phyloP scores from a whole-genome alignment of 2,888 invertebrate species.

The Rhopalosiphum nymphaeae region DNA sequence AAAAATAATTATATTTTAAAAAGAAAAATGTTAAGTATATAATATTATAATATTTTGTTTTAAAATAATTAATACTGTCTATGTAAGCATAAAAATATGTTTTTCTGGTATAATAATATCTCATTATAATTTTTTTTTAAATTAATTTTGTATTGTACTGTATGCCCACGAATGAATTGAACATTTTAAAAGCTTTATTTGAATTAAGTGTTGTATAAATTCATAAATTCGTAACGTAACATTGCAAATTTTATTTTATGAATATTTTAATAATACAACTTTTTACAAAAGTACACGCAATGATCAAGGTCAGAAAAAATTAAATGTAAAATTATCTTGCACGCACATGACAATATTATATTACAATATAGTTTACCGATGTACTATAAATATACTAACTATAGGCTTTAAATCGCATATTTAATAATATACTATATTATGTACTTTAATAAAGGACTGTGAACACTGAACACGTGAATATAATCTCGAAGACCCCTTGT shows the following conservation, averaged over 20 bases:
- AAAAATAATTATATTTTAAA: not conserved
- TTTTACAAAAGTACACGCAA: not conserved
- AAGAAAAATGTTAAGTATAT: not conserved
- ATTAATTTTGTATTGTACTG: not conserved
- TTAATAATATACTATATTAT: too few species aligned
- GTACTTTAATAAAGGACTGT: not conserved
- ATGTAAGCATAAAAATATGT: not conserved
- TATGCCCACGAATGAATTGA: not conserved
- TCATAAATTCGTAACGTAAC: constrained; percentile 2
- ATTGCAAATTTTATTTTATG: not conserved
- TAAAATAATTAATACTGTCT: not conserved
- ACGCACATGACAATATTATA: not conserved
- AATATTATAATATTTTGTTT: not conserved
- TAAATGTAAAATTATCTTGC: constrained; percentile 19
- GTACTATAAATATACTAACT: not conserved
- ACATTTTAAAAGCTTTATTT: constrained; percentile 4
- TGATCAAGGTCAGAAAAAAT: constrained; percentile 27
- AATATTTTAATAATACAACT: constrained; percentile 28
- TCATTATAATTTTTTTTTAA: not conserved
- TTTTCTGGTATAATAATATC: not conserved
- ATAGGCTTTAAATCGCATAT: not conserved
- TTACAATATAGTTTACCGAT: not conserved
- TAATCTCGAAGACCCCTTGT: not conserved
- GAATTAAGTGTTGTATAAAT: not conserved
- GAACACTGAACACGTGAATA: not conserved